Evolutionary conservation across 2,888 invertebrate genomes (phyloP), one percentile per base, ranked within the genome.

Genomic region (Pheosia gnoma): DNA sequence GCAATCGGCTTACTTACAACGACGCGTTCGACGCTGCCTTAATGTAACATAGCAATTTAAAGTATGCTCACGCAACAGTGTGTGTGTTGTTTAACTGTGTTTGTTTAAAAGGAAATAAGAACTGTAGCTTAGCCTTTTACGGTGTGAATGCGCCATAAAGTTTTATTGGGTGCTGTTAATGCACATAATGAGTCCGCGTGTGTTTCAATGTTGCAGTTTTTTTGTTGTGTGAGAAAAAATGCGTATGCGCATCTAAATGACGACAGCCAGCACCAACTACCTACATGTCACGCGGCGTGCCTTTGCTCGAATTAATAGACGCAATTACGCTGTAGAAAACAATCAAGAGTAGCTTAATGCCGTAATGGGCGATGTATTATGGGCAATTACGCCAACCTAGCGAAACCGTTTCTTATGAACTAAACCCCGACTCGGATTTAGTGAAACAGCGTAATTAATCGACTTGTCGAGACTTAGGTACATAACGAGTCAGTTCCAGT

Each of bases 291-390:
- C 83, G 86, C 86, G 80, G 80, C 75, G 78, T 82, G 85, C 75
- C 80, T 87, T 83, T 84, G 84, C 88, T 84, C 74, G 88, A 87
- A 87, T 90, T 93, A 93, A 93, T 93, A 89, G 88, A 81, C 75
- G 85, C 81, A 89, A 91, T 92, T 91, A 90, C 83, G 77, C 75
- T 84, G 85, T 85, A 89, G 88, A 91, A 92, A 90, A 91, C 87
- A 91, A 90, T 89, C 82, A 80, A 81, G 84, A 74, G 83, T 78
- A 82, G 80, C 83, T 84, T 85, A 85, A 83, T 81, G 77, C 82
- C 80, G 75, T 88, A 88, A 89, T 84, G 82, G 87, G 79, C 71
- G 73, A 77, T 75, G 77, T 85, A 90, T 86, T 89, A 87, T 76
- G 77, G 82, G 83, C 82, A 88, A 90, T 88, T 89, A 86, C 36